Base-by-base conservation (phyloP, 2,888 invertebrate genomes). In the Coleophora deauratella region DNA sequence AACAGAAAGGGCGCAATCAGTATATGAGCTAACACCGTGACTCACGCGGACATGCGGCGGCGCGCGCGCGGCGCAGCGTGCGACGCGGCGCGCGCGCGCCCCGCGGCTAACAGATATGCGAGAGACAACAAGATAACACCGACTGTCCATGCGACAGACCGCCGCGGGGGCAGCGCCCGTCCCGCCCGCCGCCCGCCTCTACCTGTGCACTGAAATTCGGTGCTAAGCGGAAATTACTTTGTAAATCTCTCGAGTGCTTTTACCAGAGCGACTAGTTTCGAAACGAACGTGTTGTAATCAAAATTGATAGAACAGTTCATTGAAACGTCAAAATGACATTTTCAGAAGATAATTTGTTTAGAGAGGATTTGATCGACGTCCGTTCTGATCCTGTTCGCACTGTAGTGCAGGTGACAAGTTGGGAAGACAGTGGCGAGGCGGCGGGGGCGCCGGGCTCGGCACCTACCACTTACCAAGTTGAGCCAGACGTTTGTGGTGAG, bases 401-500 rank as follows among this genome's bases (percentile, higher is more conserved):
- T 21, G 21, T 6, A 21, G 21, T 21, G 21, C 21, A 21, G 21
- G 21, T 21, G 21, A 21, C 21, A 21, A 21, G 32, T 46, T 35
- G 38, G 43, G 33, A 42, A 28, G 40, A 41, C 37, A 35, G 41
- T 36, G 38, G 47, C 43, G 48, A 55, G 62, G 56, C 68, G 66
- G 71, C 71, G 67, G 63, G 67, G 75, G 76, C 74, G 74, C 72
- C 77, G 57, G 53, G 66, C 73, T 72, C 74, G 72, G 72, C 78
- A 70, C 79, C 80, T 80, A 87, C 88, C 88, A 95, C 96, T 95
- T 92, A 97, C 97, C 95, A 97, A 91, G 89, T 96, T 95, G 80
- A 97, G 92, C 97, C 97, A 98, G 87, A 97, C 94, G 90, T 97
- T 98, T 86, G 97, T 96, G 79, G 96, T 95, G 88, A 98, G 93